phyloP scores from a whole-genome alignment of 2,888 invertebrate genomes.

The Chydorus sphaericus region DNA sequence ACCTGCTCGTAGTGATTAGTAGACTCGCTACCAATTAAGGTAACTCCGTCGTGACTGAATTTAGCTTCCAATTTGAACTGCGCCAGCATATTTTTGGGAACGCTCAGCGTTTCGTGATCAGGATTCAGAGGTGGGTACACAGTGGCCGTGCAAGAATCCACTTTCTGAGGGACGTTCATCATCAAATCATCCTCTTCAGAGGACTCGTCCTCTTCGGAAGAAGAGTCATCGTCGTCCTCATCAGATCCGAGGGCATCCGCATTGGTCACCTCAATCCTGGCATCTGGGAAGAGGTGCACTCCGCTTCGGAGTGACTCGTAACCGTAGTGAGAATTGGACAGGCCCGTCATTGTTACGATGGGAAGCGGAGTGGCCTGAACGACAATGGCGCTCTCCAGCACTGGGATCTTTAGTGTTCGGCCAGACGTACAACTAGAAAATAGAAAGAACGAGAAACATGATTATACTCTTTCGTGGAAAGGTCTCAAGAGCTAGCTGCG shows the following conservation, averaged over 20 bases:
- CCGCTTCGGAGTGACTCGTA: slow-evolving; percentile 11
- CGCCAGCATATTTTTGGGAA: slow-evolving; percentile 58
- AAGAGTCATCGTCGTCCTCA: slow-evolving; percentile 1
- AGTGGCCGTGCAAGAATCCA: slow-evolving; percentile 86
- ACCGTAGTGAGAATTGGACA: not conserved
- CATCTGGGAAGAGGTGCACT: slow-evolving; percentile 13
- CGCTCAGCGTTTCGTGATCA: slow-evolving; percentile 76
- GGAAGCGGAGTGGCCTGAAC: slow-evolving; percentile 75
- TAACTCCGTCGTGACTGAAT: slow-evolving; percentile 78
- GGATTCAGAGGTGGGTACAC: slow-evolving; percentile 83
- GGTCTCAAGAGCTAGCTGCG: no score
- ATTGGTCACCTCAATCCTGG: slow-evolving; percentile 6
- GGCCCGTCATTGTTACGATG: slow-evolving; percentile 62
- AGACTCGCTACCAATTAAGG: slow-evolving; percentile 59
- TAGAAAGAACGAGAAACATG: no score
- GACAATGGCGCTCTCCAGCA: slow-evolving; percentile 70
- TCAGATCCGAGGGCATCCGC: not conserved
- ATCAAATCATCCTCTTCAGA: slow-evolving; percentile 21
- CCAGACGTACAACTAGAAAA: slow-evolving; percentile 7
- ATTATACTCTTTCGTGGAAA: no score
- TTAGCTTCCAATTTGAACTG: slow-evolving; percentile 65
- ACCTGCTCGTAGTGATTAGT: slow-evolving; percentile 64
- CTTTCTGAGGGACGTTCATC: slow-evolving; percentile 36
- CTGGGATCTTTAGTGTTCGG: slow-evolving; percentile 44
- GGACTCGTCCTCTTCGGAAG: slow-evolving; percentile 8